Evolutionary conservation across 2,888 invertebrate genomes (phyloP), one percentile per base, ranked within the genome.

Genomic region (Aphrophora alni): DNA sequence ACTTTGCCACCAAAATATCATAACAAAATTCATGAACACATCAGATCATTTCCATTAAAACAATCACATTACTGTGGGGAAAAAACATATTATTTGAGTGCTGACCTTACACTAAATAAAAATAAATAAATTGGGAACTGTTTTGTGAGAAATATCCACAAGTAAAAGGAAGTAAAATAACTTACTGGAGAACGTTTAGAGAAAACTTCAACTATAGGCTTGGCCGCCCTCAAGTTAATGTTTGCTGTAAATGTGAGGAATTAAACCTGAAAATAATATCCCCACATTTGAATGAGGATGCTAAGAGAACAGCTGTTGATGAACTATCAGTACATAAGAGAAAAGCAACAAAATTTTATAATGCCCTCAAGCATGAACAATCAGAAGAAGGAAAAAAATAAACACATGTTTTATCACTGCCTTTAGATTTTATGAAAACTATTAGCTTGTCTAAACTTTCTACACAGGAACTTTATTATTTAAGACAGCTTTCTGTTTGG

Each of bases 261-360:
- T 70, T 83, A 51, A 80, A 77, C 27, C 8, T 83, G 21, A 83
- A 82, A 82, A 80, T 83, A 21, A 83, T 77, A 80, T 69, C 71
- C 25, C 76, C 69, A 38, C 77, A 80, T 77, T 44, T 81, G 14
- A 79, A 81, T 77, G 79, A 82, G 26, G 77, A 69, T 21, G 79
- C 79, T 12, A 82, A 81, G 75, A 59, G 79, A 44, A 59, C 81
- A 75, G 76, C 51, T 27, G 77, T 74, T n/a, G 80, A 80, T 38
- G 77, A 82, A 26, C n/a, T 80, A 12, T 25, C 77, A 44, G 38
- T 82, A 24, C 82, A 80, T 28, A 82, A 80, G 25, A 59, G 69
- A 24, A 69, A 28, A 75, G 44, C 38, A 24, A 82, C 38, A 5
- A 77, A 82, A 26, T 80, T 80, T 26, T 80, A 76, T 17, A 70